Percentiles rank a stretch among this genome's conserved stretches.
phyloP scores from a whole-genome alignment of 2,888 invertebrate species.

The Megaustenia siamemsis region DNA sequence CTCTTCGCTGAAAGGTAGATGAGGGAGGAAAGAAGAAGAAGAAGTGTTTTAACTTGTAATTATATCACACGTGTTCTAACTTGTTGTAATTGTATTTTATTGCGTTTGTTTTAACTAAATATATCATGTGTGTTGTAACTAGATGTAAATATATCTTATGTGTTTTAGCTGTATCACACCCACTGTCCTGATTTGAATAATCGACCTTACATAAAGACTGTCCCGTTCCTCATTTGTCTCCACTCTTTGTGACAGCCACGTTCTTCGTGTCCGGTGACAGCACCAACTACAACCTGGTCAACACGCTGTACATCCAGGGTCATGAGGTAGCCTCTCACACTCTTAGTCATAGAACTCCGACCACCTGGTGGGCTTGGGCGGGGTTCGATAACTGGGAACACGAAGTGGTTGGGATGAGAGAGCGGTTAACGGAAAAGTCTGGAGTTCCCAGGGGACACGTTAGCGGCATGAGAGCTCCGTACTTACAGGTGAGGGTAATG shows the following conservation, averaged over 20 bases:
- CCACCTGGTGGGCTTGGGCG: constrained; percentile 85
- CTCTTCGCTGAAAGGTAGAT: no score
- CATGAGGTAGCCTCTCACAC: constrained; percentile 99
- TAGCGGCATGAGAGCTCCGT: constrained; percentile 93
- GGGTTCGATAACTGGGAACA: constrained; percentile 94
- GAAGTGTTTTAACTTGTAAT: no score
- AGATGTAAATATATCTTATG: no score
- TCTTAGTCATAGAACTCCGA: constrained; percentile 81
- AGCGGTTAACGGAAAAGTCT: constrained; percentile 89
- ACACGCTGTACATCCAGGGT: constrained; percentile 94
- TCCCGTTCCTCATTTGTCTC: no score
- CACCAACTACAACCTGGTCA: constrained; percentile 99
- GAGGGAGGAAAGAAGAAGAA: no score
- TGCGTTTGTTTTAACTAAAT: no score
- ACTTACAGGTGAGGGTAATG: constrained; percentile 80
- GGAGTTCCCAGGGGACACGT: constrained; percentile 89
- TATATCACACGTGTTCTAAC: no score
- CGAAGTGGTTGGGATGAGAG: constrained; percentile 93
- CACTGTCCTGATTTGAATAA: no score
- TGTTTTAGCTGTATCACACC: no score
- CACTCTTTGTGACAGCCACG: constrained; percentile 84
- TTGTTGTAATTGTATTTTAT: no score
- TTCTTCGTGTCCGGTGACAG: constrained; percentile 99
- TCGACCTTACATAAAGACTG: no score
- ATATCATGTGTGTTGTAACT: no score